Evolutionary conservation across 2,113 vertebrate genomes (phyloP).

Genomic region (Petroica traversi): DNA sequence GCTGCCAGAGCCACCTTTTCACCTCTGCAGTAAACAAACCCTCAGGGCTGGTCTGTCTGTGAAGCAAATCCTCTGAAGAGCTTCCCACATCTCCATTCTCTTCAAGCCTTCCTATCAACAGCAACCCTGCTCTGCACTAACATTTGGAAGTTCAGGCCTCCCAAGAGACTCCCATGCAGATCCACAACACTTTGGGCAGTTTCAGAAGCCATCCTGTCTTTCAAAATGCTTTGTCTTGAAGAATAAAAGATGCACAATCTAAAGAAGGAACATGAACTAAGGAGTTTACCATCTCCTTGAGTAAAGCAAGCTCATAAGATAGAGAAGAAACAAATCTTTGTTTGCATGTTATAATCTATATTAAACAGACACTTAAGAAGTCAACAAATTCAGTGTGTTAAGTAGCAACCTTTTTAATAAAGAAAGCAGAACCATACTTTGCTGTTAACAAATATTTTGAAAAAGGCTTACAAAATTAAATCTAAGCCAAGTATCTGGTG

Average conservation of each 20-base stretch:
- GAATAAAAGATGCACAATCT: conserved; percentile 9
- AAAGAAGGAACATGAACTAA: not conserved
- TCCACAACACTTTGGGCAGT: not conserved
- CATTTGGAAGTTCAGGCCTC: not conserved
- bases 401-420: conserved; percentile 55
- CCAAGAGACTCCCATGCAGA: not conserved
- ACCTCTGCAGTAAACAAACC: not conserved
- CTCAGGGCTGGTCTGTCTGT: not conserved
- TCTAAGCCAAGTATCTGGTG: conserved; percentile 10
- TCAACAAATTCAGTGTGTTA: not conserved
- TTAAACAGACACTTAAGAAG: conserved; percentile 12
- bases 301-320: conserved; percentile 14
- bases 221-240: conserved; percentile 17
- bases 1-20: not conserved
- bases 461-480: conserved; percentile 37
- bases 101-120: not conserved
- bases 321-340: conserved; percentile 56
- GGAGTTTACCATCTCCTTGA: conserved; percentile 13
- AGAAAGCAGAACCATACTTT: conserved; percentile 42
- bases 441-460: conserved; percentile 48
- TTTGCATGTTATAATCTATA: not conserved
- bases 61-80: not conserved
- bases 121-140: not conserved
- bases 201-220: conserved; percentile 25
- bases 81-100: not conserved